phyloP scores from a whole-genome alignment of 2,888 invertebrate genomes.

The Tetragonula carbonaria region DNA sequence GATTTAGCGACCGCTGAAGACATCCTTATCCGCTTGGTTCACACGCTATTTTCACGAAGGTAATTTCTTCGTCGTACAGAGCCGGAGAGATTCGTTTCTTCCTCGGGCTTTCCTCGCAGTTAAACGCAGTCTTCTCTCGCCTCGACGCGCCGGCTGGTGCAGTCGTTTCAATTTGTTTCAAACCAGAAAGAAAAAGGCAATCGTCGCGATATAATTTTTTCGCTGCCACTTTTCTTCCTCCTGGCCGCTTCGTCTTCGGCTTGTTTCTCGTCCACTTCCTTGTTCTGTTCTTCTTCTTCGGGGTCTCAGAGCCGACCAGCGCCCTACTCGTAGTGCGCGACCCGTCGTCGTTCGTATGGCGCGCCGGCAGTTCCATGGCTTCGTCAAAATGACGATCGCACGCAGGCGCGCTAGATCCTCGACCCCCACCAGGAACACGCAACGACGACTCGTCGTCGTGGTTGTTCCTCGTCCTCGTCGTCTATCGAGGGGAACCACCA shows the following conservation, averaged over 20 bases:
- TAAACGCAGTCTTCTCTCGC: constrained; percentile 31
- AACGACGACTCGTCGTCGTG: constrained; percentile 55
- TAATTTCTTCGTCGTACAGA: background rate
- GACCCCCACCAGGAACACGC: constrained; percentile 62
- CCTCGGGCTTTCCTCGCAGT: constrained; percentile 32
- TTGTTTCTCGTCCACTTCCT: constrained; percentile 67
- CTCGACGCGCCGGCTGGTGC: constrained; percentile 44
- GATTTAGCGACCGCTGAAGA: constrained; percentile 92
- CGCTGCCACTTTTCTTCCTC: constrained; percentile 38
- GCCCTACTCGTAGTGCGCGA: constrained; percentile 87
- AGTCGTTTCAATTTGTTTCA: constrained; percentile 39
- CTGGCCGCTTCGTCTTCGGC: constrained; percentile 58
- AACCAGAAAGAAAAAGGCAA: background rate
- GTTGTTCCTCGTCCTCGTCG: constrained; percentile 53
- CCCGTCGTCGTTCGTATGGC: constrained; percentile 87
- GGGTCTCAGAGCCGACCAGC: constrained; percentile 84
- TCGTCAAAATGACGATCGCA: constrained; percentile 77
- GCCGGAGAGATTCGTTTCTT: constrained; percentile 26
- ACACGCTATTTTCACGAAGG: constrained; percentile 38
- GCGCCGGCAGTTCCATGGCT: constrained; percentile 84
- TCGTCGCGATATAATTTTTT: constrained; percentile 45
- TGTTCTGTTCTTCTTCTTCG: constrained; percentile 56
- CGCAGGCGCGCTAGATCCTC: constrained; percentile 80
- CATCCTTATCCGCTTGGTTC: constrained; percentile 84
- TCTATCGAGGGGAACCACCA: constrained; percentile 60